phyloP scores from a whole-genome alignment of 2,797 vertebrate genomes.

The Hozukius guyotensis region DNA sequence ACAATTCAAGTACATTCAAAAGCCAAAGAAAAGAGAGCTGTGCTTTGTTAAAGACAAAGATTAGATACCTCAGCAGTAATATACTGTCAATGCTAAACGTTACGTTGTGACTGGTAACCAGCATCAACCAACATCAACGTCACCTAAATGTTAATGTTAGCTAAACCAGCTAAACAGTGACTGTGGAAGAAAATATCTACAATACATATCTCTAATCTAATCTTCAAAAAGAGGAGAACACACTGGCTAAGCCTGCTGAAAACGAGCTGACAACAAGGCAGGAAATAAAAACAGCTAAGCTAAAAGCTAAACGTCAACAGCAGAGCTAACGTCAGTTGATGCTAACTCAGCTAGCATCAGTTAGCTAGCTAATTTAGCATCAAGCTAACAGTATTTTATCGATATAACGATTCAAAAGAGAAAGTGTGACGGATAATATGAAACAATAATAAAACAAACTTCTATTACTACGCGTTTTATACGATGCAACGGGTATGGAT shows the following conservation, averaged over 20 bases:
- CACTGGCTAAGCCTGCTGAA: background rate
- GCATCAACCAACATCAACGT: background rate
- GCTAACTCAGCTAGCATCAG: slow-evolving; percentile 67
- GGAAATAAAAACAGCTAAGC: slow-evolving; percentile 64
- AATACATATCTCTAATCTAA: background rate
- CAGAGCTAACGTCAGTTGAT: slow-evolving; percentile 63
- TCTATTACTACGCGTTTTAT: fast-evolving
- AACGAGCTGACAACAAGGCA: slow-evolving; percentile 55
- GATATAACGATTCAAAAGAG: slow-evolving; percentile 10
- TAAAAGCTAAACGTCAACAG: slow-evolving; percentile 68
- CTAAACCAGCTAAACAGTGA: background rate
- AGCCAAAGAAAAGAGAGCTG: fast-evolving
- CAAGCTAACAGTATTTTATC: slow-evolving; percentile 49
- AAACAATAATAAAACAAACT: background rate
- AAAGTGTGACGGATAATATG: background rate
- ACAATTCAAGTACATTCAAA: too few relatives aligned
- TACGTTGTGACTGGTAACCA: slow-evolving; percentile 11
- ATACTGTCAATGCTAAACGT: background rate
- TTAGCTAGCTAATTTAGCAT: slow-evolving; percentile 33
- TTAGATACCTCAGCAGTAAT: too few relatives aligned
- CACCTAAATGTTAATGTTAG: background rate
- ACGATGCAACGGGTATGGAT: background rate
- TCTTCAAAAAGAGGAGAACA: background rate
- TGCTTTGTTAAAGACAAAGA: too few relatives aligned
- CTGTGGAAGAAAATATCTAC: background rate